Evolutionary conservation across 2,797 vertebrate species (phyloP), one percentile per base, ranked within the genome.

Genomic region (Alexandromys oeconomus): DNA sequence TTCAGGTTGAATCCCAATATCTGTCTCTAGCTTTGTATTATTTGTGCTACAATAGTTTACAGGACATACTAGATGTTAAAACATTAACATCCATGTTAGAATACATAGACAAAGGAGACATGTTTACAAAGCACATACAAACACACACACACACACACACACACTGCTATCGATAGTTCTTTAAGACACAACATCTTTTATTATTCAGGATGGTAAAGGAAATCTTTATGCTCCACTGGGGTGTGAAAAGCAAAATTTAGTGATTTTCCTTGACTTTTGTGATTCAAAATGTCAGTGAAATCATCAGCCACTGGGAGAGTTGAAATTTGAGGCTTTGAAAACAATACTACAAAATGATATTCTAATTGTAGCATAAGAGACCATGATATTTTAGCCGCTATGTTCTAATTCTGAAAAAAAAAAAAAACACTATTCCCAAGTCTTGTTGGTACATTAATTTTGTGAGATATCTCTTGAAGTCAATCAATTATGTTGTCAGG

Each of bases 321-420:
- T 97, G 90, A 95, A 94, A 94, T 84, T 88, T 48, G 82, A 84
- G 69, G 63, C 74, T 93, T 92, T 78, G 59, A 90, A 96, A 94
- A 85, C 59, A 90, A 51, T 71, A 65, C 13, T 65, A 8, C 37
- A 61, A 17, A 61, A 37, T 43, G 86, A 17, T 17, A 89, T 79
- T 76, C 81, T 67, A 34, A 85, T 63, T 73, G 89, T 61, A 87
- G n/a, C 25, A 8, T 34, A 27, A 87, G 25, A 81, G 11, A 10
- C 43, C 23, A 69, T 29, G 43, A 27, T 34, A 34, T 71, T 61
- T 23, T 46, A 25, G 11, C n/a, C 10, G 78, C 11, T 71, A 9
- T 46, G n/a, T 57, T 13, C 37, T 29, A 77, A 71, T 1, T 21
- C 63, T n/a, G 77, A 57, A 77, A 40, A 76, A 11, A 77, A 40